Conservation (phyloP, 2,888 invertebrate genomes). For the Mythimna pallens region DNA sequence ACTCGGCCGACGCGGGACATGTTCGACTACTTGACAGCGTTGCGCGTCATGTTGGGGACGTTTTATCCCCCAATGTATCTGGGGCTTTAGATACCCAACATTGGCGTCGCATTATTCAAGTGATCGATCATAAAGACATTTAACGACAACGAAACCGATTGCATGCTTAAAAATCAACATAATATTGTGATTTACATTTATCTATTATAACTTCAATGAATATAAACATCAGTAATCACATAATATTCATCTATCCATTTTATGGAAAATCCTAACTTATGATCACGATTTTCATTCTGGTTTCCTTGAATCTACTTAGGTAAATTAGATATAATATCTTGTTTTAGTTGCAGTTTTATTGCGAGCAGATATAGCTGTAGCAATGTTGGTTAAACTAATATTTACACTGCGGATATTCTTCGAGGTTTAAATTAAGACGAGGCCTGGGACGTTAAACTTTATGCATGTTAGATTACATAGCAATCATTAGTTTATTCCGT, state of each 20-base stretch:
- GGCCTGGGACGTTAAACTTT: not conserved
- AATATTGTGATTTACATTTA: not conserved
- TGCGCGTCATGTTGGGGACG: too few species aligned
- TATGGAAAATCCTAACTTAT: slow-evolving; percentile 28
- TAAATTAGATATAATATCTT: not conserved
- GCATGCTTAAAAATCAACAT: not conserved
- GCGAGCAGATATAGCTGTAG: slow-evolving; percentile 1
- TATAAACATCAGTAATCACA: not conserved
- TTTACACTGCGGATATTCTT: slow-evolving; percentile 17
- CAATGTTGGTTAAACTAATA: slow-evolving; percentile 24
- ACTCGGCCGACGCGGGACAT: too few species aligned
- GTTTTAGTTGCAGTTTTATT: slow-evolving; percentile 14
- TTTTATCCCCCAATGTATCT: too few species aligned
- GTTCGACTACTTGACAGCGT: too few species aligned
- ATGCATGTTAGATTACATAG: too few species aligned
- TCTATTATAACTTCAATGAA: not conserved
- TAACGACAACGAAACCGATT: not conserved
- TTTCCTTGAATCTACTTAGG: slow-evolving; percentile 20
- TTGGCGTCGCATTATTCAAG: not conserved
- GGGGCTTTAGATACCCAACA: not conserved
- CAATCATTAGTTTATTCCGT: too few species aligned
- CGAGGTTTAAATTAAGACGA: slow-evolving; percentile 5
- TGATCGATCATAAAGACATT: not conserved
- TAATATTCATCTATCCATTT: not conserved
- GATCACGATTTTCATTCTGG: slow-evolving; percentile 19